Conservation (phyloP, 2,888 invertebrate species). For the Melinaea marsaeus region DNA sequence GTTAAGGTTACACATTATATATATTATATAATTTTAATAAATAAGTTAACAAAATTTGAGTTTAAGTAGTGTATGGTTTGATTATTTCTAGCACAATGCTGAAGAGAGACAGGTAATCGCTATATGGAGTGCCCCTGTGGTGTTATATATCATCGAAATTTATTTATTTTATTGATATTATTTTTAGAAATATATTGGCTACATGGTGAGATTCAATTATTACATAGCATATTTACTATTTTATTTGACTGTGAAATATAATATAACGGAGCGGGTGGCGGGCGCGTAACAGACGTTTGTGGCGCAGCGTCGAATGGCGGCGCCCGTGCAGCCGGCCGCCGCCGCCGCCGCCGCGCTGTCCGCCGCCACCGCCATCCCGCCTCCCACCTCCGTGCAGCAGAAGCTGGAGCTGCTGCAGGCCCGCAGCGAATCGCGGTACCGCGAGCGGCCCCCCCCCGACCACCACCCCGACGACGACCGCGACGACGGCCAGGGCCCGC, state of each 20-base stretch:
- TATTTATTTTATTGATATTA: conserved; percentile 18
- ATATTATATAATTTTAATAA: background rate
- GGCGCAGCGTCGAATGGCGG: conserved; percentile 70
- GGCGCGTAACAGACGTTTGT: conserved; percentile 59
- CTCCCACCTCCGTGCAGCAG: conserved; percentile 72
- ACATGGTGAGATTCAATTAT: conserved; percentile 21
- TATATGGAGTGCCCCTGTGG: too few species aligned
- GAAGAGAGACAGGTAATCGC: conserved; percentile 46
- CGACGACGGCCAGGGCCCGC: conserved; percentile 60
- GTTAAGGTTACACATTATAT: background rate
- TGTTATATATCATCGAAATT: too few species aligned
- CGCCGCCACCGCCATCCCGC: conserved; percentile 71
- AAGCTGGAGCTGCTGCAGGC: conserved; percentile 70
- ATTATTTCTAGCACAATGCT: conserved; percentile 45
- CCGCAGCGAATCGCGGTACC: conserved; percentile 58
- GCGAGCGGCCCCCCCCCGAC: conserved; percentile 39
- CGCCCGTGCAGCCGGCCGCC: conserved; percentile 72
- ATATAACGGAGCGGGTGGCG: conserved; percentile 12
- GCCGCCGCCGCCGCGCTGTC: conserved; percentile 72
- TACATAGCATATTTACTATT: background rate
- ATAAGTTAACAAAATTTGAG: background rate
- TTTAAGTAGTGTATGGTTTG: conserved; percentile 9
- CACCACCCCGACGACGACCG: conserved; percentile 53
- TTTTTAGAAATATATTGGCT: conserved; percentile 50
- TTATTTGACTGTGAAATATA: background rate